These are phyloP conservation scores for Ptycholaimellus sp. DNA, from an alignment of 2,888 invertebrate species.

Conservation along the genomic window DNA sequence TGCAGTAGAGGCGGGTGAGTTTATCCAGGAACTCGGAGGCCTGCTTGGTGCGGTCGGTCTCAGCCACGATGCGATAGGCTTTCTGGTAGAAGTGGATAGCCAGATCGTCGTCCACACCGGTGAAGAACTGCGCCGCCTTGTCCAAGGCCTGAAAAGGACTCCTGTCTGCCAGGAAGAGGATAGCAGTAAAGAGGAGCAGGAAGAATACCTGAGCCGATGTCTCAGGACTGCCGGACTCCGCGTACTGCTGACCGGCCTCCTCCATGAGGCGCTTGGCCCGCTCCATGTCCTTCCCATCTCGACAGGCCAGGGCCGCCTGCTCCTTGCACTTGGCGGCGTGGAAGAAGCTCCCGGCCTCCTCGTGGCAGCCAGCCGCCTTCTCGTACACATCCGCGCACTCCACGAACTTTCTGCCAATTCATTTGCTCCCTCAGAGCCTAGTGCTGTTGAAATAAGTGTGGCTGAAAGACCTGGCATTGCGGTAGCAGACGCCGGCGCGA, in stretches of 20 bases:
- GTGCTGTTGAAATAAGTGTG: conserved; percentile 35
- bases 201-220: too few relatives aligned
- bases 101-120: conserved; percentile 13
- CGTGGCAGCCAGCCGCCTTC: conserved; percentile 63
- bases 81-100: too few relatives aligned
- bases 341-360: conserved; percentile 57
- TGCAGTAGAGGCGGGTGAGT: conserved; percentile 55
- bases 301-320: conserved; percentile 52
- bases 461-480: conserved; percentile 53
- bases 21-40: conserved; percentile 72
- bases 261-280: conserved; percentile 45
- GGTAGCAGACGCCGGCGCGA: conserved; percentile 75
- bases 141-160: conserved; percentile 29
- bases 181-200: too few relatives aligned
- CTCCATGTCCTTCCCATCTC: conserved; percentile 39
- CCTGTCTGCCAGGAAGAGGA: too few relatives aligned
- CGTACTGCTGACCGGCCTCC: conserved; percentile 42
- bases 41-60: conserved; percentile 41
- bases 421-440: background rate
- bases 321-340: conserved; percentile 72
- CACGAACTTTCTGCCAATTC: conserved; percentile 7
- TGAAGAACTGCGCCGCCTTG: conserved; percentile 29
- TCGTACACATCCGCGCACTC: conserved; percentile 46
- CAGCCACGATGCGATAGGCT: conserved; percentile 5
- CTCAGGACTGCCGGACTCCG: conserved; percentile 27